Percentiles rank a stretch among this genome's conserved stretches.
Conservation (phyloP, 2,113 vertebrate genomes). For the Myotis davidii region DNA sequence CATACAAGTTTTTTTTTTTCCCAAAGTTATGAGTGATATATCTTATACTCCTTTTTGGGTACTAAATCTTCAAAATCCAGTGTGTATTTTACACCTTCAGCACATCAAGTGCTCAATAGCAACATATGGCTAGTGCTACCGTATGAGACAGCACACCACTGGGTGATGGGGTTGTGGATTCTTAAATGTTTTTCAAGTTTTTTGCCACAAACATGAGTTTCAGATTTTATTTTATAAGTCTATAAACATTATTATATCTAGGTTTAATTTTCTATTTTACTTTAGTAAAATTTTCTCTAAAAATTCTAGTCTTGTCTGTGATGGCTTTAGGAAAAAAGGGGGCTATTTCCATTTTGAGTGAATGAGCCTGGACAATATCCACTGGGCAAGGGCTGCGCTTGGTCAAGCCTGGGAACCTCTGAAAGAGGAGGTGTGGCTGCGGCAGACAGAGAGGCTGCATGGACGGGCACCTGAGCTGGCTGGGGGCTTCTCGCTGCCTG, state of each 20-base stretch:
- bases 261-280: not conserved
- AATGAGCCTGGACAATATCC: not conserved
- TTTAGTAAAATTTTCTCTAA: not conserved
- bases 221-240: not conserved
- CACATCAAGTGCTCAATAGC: not conserved
- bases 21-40: not conserved
- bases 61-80: not conserved
- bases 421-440: not conserved
- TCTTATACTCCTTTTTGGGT: not conserved
- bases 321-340: not conserved
- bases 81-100: not conserved
- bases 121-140: not conserved
- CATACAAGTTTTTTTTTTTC: not conserved
- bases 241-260: not conserved
- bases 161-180: not conserved
- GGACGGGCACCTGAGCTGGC: not conserved
- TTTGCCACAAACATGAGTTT: not conserved
- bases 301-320: not conserved
- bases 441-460: rapidly evolving
- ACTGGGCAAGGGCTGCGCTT: not conserved
- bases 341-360: not conserved
- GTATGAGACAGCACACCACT: rapidly evolving
- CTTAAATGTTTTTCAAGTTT: slow-evolving; percentile 22
- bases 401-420: not conserved
- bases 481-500: not conserved